phyloP scores from a whole-genome alignment of 2,797 vertebrate species.

The Rhinoraja longicauda region DNA sequence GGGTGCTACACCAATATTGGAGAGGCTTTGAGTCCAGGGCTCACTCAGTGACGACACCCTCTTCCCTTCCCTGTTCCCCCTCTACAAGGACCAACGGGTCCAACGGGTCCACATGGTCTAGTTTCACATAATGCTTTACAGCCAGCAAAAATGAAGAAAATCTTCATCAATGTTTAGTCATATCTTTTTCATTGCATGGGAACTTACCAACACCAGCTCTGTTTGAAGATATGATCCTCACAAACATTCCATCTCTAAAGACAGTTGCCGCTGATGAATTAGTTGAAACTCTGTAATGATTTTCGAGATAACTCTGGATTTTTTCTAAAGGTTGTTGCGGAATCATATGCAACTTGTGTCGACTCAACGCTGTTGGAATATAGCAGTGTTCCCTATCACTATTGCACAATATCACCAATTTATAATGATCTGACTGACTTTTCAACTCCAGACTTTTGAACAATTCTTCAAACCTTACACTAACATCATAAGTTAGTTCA shows the following conservation, averaged over 20 bases:
- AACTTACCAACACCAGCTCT: constrained; percentile 82
- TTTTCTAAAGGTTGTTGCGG: constrained; percentile 59
- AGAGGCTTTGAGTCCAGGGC: too few relatives aligned
- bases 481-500: constrained; percentile 80
- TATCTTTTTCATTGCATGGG: constrained; percentile 34
- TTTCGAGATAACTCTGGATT: constrained; percentile 70
- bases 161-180: neutral
- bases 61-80: too few relatives aligned
- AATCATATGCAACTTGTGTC: constrained; percentile 71
- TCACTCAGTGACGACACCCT: too few relatives aligned
- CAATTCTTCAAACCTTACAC: constrained; percentile 70
- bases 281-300: constrained; percentile 63
- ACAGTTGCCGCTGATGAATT: constrained; percentile 63
- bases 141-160: neutral
- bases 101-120: too few relatives aligned
- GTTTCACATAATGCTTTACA: constrained; percentile 41
- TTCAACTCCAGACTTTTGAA: constrained; percentile 65
- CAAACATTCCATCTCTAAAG: constrained; percentile 69
- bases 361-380: constrained; percentile 85
- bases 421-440: constrained; percentile 52
- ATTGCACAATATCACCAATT: constrained; percentile 77
- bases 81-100: too few relatives aligned
- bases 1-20: too few relatives aligned
- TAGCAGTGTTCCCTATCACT: constrained; percentile 77
- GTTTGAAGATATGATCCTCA: constrained; percentile 77